phyloP scores from a whole-genome alignment of 2,888 invertebrate species.

The Notocelia uddmanniana region DNA sequence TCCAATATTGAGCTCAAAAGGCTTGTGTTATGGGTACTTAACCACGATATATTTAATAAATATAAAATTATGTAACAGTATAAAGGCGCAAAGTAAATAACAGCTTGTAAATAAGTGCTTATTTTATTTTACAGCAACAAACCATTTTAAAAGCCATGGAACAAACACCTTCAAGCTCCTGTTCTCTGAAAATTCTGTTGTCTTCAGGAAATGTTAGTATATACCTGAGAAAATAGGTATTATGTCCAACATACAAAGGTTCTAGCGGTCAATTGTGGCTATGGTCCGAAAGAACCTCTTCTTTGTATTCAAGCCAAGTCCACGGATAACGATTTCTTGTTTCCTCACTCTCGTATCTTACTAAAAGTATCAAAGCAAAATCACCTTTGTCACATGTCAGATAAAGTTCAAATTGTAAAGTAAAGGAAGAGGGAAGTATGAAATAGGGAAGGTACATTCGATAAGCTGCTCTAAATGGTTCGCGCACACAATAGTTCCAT shows the following conservation, averaged over 20 bases:
- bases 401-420: background rate
- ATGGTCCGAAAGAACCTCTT: conserved; percentile 46
- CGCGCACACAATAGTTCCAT: conserved; percentile 50
- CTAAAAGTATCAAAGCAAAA: background rate
- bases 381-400: background rate
- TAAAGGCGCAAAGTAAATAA: too few species aligned
- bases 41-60: too few species aligned
- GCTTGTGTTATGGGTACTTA: too few species aligned
- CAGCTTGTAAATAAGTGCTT: too few species aligned
- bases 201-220: conserved; percentile 1
- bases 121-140: too few species aligned
- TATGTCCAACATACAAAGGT: conserved; percentile 23
- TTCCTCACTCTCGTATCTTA: conserved; percentile 1
- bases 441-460: conserved; percentile 35
- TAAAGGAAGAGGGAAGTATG: background rate
- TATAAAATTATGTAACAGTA: too few species aligned
- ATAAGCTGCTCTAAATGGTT: conserved; percentile 58
- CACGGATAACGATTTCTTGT: conserved; percentile 47
- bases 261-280: conserved; percentile 35
- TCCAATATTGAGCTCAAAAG: too few species aligned
- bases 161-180: background rate
- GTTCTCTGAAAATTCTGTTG: conserved; percentile 2
- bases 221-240: conserved; percentile 1
- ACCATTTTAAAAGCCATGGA: background rate
- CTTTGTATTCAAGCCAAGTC: conserved; percentile 60